phyloP scores from a whole-genome alignment of 1,140 invertebrate species.

The Nixonia krombeini region DNA sequence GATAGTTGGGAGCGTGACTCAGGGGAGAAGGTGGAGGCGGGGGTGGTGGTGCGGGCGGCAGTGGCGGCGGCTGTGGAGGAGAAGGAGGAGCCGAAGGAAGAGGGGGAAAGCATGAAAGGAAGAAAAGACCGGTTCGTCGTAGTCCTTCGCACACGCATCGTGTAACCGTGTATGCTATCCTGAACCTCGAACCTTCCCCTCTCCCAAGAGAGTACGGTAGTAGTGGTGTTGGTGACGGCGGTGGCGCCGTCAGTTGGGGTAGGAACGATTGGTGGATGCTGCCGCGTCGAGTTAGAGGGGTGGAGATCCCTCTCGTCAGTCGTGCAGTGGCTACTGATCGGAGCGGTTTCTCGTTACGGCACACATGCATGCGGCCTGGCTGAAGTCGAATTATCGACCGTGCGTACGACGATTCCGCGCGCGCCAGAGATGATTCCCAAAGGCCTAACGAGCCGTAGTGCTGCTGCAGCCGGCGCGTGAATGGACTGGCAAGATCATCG shows the following conservation, averaged over 20 bases:
- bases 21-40: background rate
- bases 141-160: slow-evolving; percentile 46
- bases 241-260: slow-evolving; percentile 52
- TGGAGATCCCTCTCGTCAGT: slow-evolving; percentile 65
- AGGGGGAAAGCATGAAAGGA: slow-evolving; percentile 40
- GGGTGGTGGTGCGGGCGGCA: background rate
- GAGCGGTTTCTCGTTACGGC: slow-evolving; percentile 34
- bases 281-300: slow-evolving; percentile 64
- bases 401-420: slow-evolving; percentile 41
- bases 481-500: slow-evolving; percentile 32
- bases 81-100: slow-evolving; percentile 17
- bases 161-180: slow-evolving; percentile 48
- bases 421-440: slow-evolving; percentile 42
- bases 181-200: slow-evolving; percentile 36
- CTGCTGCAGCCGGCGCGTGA: slow-evolving; percentile 37
- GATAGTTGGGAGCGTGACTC: no score
- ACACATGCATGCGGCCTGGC: slow-evolving; percentile 33
- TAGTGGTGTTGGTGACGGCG: slow-evolving; percentile 36
- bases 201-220: slow-evolving; percentile 33
- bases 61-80: background rate
- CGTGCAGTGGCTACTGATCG: slow-evolving; percentile 62
- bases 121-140: slow-evolving; percentile 47
- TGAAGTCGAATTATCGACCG: slow-evolving; percentile 41
- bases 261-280: slow-evolving; percentile 64
- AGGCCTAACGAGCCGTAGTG: slow-evolving; percentile 36